Evolutionary conservation across 2,888 invertebrate genomes (phyloP).

Genomic region (Brachyptera putata): DNA sequence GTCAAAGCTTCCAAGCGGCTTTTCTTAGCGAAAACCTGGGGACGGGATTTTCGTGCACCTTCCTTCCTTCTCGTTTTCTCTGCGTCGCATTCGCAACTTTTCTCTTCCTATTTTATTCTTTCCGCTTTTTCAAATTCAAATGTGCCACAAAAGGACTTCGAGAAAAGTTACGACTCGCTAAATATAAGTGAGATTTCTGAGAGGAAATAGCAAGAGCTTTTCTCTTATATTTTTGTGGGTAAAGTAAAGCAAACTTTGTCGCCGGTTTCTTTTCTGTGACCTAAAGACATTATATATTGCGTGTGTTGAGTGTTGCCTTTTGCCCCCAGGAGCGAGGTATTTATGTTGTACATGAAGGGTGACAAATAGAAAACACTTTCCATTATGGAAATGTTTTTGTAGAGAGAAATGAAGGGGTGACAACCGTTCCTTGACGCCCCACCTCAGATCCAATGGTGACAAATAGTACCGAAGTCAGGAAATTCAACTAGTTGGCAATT

Average conservation of each 20-base stretch:
- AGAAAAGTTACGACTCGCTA: conserved; percentile 12
- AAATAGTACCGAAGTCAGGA: too few relatives aligned
- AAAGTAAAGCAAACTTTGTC: conserved; percentile 11
- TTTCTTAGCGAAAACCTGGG: background rate
- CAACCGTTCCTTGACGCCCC: background rate
- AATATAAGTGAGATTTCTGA: conserved; percentile 19
- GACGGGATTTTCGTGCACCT: background rate
- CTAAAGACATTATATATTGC: conserved; percentile 1
- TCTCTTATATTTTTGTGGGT: background rate
- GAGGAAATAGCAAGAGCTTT: conserved; percentile 13
- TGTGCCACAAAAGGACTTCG: conserved; percentile 17
- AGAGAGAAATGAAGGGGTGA: background rate
- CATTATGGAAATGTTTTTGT: background rate
- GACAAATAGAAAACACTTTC: background rate
- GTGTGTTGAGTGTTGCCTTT: background rate
- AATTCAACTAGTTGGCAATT: too few relatives aligned
- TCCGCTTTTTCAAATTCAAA: conserved; percentile 22
- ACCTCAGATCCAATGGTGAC: too few relatives aligned
- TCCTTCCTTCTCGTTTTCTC: background rate
- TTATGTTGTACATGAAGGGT: conserved; percentile 5
- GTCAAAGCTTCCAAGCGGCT: background rate
- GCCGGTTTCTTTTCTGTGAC: background rate
- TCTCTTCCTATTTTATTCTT: conserved; percentile 17
- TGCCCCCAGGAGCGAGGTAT: background rate
- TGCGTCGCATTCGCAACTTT: background rate